Evolutionary conservation across 2,888 invertebrate genomes (phyloP), one percentile per base, ranked within the genome.

Genomic region (Apodemia duryi): DNA sequence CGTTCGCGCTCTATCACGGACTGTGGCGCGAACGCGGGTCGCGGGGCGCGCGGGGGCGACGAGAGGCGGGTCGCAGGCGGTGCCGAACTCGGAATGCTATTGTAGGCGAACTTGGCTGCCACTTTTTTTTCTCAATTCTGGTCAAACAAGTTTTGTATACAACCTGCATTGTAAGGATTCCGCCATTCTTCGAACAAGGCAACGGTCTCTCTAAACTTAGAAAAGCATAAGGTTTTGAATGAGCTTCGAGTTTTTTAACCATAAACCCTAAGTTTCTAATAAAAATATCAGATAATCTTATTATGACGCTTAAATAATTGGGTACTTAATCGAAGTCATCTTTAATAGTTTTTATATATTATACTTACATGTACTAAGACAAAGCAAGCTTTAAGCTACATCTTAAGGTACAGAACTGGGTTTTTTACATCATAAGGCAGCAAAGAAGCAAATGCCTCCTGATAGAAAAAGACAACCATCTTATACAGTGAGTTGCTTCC

Each of bases 141-240:
- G 91, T 91, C 89, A 91, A 91, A 91, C 91, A 88, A 91, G 91
- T 91, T 91, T 88, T 77, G 89, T 88, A 87, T 90, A 91, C 89
- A 90, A 91, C 90, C 90, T 88, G 91, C 91, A 90, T 91, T 88
- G 86, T 89, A 87, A 86, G 88, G 91, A 90, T 89, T 90, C 91
- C 88, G 90, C 90, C 91, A 89, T 90, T 89, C 88, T 86, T 82
- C 78, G 81, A 84, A 82, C 80, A 73, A 84, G 77, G 79, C 84
- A 86, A 86, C 84, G 85, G 85, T 86, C 84, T 85, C 80, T 87
- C 83, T 83, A 84, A 87, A 83, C 81, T 84, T 82, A 70, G 75
- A 74, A 69, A 70, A 73, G 73, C 79, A 74, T 83, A 79, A 77
- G 79, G 79, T 83, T 82, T 83, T 80, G 70, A 69, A 72, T 66